phyloP scores from a whole-genome alignment of 2,888 invertebrate genomes.

The Trisateles emortualis region DNA sequence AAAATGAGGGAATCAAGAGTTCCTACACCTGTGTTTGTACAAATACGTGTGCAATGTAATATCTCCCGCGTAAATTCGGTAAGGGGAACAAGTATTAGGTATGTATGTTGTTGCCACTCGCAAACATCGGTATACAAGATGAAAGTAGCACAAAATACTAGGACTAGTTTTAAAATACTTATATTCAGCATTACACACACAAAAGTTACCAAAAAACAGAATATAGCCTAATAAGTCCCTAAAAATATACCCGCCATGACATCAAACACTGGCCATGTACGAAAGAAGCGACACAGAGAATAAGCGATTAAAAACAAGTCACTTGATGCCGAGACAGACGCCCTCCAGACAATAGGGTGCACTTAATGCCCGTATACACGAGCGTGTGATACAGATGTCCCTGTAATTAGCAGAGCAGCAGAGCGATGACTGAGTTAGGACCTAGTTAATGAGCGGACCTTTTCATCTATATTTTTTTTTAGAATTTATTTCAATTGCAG shows the following conservation, averaged over 20 bases:
- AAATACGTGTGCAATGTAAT: no score
- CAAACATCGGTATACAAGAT: no score
- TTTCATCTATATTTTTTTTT: conserved; percentile 41
- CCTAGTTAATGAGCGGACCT: conserved; percentile 48
- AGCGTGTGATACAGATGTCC: conserved; percentile 63
- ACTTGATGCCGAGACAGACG: conserved; percentile 79
- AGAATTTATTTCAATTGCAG: neutral
- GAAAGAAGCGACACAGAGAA: conserved; percentile 54
- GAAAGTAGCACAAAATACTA: no score
- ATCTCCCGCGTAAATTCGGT: no score
- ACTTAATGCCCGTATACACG: conserved; percentile 75
- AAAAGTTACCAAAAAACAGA: no score
- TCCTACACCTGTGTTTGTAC: no score
- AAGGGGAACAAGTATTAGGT: no score
- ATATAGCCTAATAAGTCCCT: neutral
- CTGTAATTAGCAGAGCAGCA: conserved; percentile 64
- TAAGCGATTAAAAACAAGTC: conserved; percentile 76
- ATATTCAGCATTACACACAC: neutral
- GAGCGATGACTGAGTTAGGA: conserved; percentile 44
- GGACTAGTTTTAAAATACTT: neutral
- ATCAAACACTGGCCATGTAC: conserved; percentile 17
- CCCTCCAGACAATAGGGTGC: conserved; percentile 77
- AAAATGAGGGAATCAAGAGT: no score
- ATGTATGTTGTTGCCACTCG: no score
- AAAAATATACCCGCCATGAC: neutral